These are phyloP conservation scores for Amphiduros pacificus DNA, from an alignment of 2,888 invertebrate species.

Conservation along the genomic window DNA sequence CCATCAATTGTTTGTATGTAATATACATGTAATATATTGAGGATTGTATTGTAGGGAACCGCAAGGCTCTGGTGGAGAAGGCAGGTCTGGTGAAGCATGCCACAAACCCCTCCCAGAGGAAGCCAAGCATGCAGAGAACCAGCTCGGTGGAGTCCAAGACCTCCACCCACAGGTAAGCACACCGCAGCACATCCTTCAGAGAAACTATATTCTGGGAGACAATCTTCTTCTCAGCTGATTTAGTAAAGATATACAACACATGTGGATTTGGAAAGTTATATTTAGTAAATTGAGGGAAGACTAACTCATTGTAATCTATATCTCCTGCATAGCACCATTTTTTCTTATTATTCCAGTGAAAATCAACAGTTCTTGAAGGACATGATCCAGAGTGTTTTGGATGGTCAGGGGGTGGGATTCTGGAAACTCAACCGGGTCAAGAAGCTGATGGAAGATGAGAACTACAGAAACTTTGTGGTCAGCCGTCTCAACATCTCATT, in stretches of 20 bases:
- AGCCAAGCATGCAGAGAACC: slow-evolving; percentile 30
- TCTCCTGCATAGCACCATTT: no score
- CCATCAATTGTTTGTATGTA: no score
- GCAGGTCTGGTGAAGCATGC: slow-evolving; percentile 74
- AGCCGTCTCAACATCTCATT: slow-evolving; percentile 92
- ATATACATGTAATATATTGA: no score
- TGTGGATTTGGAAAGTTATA: no score
- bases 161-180: slow-evolving; percentile 28
- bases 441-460: slow-evolving; percentile 98
- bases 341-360: slow-evolving; percentile 64
- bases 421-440: slow-evolving; percentile 87
- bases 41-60: slow-evolving; percentile 51
- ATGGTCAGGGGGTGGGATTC: slow-evolving; percentile 96
- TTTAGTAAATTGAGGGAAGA: no score
- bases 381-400: slow-evolving; percentile 79
- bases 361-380: slow-evolving; percentile 94
- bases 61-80: slow-evolving; percentile 82
- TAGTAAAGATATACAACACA: no score
- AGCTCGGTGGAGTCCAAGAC: slow-evolving; percentile 21
- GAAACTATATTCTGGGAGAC: no score
- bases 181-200: no score
- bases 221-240: no score
- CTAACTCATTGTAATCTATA: no score
- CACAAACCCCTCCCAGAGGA: slow-evolving; percentile 39
- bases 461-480: slow-evolving; percentile 92